Evolutionary conservation across 1,140 invertebrate species (phyloP).

Genomic region (Asbolus verrucosus): DNA sequence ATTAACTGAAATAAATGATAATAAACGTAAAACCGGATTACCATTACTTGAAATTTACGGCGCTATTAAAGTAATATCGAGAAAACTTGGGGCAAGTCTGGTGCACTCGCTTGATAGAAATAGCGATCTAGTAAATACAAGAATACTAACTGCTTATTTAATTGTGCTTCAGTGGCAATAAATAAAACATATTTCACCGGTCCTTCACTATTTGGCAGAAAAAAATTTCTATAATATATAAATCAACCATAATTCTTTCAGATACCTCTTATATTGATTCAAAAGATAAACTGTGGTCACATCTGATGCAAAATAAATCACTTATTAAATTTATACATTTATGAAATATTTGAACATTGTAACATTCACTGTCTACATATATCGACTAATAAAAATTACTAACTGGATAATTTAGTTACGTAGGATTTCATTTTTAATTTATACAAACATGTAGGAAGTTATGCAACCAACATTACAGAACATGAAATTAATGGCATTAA

Average conservation of each 20-base stretch:
- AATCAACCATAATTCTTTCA: slow-evolving; percentile 1
- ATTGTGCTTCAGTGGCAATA: slow-evolving; percentile 9
- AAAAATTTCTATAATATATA: slow-evolving; percentile 24
- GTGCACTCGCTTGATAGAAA: slow-evolving; percentile 14
- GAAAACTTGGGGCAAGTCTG: slow-evolving; percentile 25
- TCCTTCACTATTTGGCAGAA: slow-evolving; percentile 11
- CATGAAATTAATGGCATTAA: too few relatives aligned
- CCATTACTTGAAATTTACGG: slow-evolving; percentile 24
- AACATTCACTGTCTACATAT: too few relatives aligned
- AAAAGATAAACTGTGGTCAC: too few relatives aligned
- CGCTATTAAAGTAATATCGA: slow-evolving; percentile 30
- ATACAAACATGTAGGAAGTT: too few relatives aligned
- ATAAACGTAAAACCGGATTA: slow-evolving; percentile 14
- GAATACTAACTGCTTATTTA: slow-evolving; percentile 18
- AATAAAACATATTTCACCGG: slow-evolving; percentile 21
- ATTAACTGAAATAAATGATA: too few relatives aligned
- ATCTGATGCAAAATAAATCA: too few relatives aligned
- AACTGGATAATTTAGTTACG: too few relatives aligned
- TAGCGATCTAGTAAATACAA: slow-evolving; percentile 1
- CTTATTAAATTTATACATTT: too few relatives aligned
- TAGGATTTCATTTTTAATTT: too few relatives aligned
- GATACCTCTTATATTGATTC: neutral
- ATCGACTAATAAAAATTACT: too few relatives aligned
- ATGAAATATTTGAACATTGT: too few relatives aligned
- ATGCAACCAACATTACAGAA: too few relatives aligned